Evolutionary conservation across 2,113 vertebrate species (phyloP).

Genomic region (Pituophis catenifer): DNA sequence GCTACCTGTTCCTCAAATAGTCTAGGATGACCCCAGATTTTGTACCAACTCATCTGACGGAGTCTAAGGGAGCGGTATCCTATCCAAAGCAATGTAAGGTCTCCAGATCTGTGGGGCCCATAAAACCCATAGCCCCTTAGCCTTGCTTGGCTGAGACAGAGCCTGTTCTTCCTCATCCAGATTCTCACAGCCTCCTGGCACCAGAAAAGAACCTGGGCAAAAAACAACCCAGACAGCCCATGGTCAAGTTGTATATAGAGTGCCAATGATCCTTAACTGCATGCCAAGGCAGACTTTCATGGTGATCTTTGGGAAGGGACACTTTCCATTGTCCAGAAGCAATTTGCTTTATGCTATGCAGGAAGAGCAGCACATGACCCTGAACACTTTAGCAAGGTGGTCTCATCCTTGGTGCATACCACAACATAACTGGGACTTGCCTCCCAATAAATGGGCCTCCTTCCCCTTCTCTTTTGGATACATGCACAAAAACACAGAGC

Average conservation of each 20-base stretch:
- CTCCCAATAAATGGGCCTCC: background rate
- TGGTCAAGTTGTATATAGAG: background rate
- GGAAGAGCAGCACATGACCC: background rate
- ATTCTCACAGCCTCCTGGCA: background rate
- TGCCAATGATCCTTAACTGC: background rate
- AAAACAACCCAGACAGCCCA: background rate
- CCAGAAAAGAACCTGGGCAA: background rate
- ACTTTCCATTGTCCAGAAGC: background rate
- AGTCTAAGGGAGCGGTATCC: background rate
- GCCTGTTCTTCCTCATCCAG: background rate
- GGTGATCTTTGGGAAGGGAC: background rate
- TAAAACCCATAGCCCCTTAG: background rate
- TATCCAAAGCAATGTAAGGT: background rate
- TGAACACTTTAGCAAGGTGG: background rate
- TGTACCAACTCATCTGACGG: background rate
- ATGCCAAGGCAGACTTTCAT: background rate
- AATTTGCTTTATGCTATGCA: background rate
- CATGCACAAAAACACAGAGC: background rate
- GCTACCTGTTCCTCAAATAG: background rate
- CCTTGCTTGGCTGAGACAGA: background rate
- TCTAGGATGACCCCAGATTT: background rate
- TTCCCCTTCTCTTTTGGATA: background rate
- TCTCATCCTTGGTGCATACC: background rate
- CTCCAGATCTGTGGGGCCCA: background rate
- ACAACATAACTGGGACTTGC: background rate